Conservation (phyloP, 23 tunicate genomes). For the Clavelina lepadiformis region DNA sequence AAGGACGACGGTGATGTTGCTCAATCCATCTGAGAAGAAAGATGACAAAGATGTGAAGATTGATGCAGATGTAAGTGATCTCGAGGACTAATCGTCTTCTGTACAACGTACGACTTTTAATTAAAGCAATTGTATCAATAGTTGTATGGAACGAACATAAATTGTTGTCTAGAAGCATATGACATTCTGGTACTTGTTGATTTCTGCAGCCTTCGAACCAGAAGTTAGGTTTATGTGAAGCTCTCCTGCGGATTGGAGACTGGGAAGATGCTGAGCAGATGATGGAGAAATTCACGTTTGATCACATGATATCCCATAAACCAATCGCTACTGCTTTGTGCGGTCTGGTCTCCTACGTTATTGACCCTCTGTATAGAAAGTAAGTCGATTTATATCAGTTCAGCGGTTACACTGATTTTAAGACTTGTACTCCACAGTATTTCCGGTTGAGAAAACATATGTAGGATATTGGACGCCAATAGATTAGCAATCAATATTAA, state of each 20-base stretch:
- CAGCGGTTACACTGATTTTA: background rate
- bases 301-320: conserved; percentile 68
- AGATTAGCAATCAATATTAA: too few species aligned
- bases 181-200: too few species aligned
- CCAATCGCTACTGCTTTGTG: conserved; percentile 76
- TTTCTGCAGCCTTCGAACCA: conserved; percentile 44
- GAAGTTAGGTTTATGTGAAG: conserved; percentile 94
- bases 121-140: too few species aligned
- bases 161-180: too few species aligned
- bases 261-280: conserved; percentile 77
- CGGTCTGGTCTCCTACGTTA: conserved; percentile 47
- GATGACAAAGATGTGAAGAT: conserved; percentile 76
- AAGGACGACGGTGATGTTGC: conserved; percentile 58
- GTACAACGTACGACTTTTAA: too few species aligned
- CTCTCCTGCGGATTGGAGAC: conserved; percentile 73
- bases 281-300: conserved; percentile 42
- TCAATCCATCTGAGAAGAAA: conserved; percentile 55
- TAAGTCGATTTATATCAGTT: conserved; percentile 3
- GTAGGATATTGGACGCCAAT: too few species aligned
- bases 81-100: too few species aligned
- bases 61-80: conserved; percentile 19
- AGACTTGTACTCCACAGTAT: background rate
- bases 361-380: conserved; percentile 76
- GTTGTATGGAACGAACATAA: too few species aligned
- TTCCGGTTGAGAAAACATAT: too few species aligned